A percentile compares a stretch with the other conserved stretches of the same genome.
These are phyloP conservation scores for Threskiornis aethiopicus DNA, from an alignment of 2,797 vertebrate species.

Conservation along the genomic window DNA sequence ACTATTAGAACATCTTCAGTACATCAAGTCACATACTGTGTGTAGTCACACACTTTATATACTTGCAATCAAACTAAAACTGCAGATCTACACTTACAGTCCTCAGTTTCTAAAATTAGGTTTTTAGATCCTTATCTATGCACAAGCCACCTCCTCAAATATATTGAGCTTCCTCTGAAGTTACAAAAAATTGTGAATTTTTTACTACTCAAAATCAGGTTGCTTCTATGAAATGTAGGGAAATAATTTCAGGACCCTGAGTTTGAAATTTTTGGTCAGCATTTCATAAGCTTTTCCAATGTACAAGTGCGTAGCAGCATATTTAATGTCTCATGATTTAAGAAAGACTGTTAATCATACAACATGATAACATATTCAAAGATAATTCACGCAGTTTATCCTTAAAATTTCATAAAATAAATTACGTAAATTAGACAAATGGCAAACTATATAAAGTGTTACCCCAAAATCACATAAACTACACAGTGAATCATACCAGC, in stretches of 20 bases:
- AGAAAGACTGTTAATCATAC: background rate
- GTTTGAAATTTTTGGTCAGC: background rate
- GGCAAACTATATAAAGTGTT: background rate
- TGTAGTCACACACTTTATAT: background rate
- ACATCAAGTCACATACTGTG: background rate
- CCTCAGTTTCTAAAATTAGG: background rate
- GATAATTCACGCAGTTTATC: background rate
- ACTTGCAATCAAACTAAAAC: slow-evolving; percentile 3
- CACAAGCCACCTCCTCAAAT: background rate
- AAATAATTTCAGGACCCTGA: background rate
- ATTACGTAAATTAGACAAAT: background rate
- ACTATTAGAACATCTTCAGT: background rate
- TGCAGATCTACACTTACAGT: background rate
- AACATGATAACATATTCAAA: background rate
- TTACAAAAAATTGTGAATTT: background rate
- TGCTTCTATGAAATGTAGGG: background rate
- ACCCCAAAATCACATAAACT: background rate
- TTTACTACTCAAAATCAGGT: background rate
- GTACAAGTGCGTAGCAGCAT: background rate
- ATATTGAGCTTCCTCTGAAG: background rate
- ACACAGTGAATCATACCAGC: background rate
- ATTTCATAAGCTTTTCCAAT: background rate
- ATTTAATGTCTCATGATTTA: background rate
- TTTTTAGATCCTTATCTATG: background rate
- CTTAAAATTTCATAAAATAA: background rate